Evolutionary conservation across 2,113 vertebrate genomes (phyloP), one percentile per base, ranked within the genome.

Genomic region (Nematolebias whitei): DNA sequence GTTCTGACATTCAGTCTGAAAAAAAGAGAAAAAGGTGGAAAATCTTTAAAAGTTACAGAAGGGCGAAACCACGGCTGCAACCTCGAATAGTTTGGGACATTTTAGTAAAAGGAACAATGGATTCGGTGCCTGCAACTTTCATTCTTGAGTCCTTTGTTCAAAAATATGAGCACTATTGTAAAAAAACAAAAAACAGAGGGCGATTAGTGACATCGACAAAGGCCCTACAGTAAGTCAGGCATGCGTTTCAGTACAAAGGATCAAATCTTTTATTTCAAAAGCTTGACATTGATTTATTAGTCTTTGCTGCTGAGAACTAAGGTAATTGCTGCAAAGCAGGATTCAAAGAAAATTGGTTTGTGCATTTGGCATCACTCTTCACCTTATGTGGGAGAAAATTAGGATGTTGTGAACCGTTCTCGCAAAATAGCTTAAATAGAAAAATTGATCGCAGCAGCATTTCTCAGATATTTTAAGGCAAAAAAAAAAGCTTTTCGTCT

Each of bases 1-100:
- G 89, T 99, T 99, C 91, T 99, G 98, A 91, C 98, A 99, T 71
- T 99, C 98, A 66, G 93, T 93, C 98, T 99, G 76, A 54, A 44
- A 51, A 15, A 23, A 11, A 5, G 5, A 82, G 51, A 44, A 51
- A 54, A 18, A 5, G 5, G 19, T 23, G 2, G 11, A 49, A 18
- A 19, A 63, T 14, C 26, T 44, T 63, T 10, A 63, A 44, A 57
- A 35, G 18, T 50, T 58, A 47, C 19, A 62, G 54, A 0, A 4
- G 22, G 56, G 19, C 50, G 20, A n/a, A 9, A 39, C 5, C 29
- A n/a, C 51, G 60, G 32, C 15, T 18, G 40, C 39, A 45, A 18
- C 12, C 26, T 38, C 19, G 57, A 58, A 61, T 35, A 47, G 53
- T 24, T 19, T 41, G 59, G 8, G 50, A 70, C 12, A 12, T 49